phyloP scores from a whole-genome alignment of 2,888 invertebrate genomes.

The Mayetiola destructor region DNA sequence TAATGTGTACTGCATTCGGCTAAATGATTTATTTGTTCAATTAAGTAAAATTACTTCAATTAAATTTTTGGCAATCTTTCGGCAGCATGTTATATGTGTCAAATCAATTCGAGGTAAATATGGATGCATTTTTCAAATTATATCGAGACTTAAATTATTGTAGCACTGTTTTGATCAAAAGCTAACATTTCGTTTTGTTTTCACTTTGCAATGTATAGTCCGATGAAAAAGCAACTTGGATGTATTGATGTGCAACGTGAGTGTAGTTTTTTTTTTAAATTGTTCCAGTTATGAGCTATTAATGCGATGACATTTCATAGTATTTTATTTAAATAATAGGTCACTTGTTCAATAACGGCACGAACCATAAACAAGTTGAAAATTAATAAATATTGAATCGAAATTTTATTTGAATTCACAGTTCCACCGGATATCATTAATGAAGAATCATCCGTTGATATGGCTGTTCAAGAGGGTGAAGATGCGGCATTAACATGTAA shows the following conservation, averaged over 20 bases:
- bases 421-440: slow-evolving; percentile 69
- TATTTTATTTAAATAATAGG: background rate
- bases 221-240: slow-evolving; percentile 75
- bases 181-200: too few relatives aligned
- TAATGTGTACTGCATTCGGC: too few relatives aligned
- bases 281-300: background rate
- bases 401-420: slow-evolving; percentile 26
- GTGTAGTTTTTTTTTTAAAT: slow-evolving; percentile 23
- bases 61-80: too few relatives aligned
- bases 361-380: background rate
- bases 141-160: too few relatives aligned
- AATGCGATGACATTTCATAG: background rate
- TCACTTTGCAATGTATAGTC: too few relatives aligned
- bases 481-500: slow-evolving; percentile 61
- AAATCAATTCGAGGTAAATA: slow-evolving; percentile 84
- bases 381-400: background rate
- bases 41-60: too few relatives aligned
- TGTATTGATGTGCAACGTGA: slow-evolving; percentile 79
- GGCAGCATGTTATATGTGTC: slow-evolving; percentile 79
- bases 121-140: too few relatives aligned
- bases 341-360: too few relatives aligned
- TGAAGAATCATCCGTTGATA: slow-evolving; percentile 57
- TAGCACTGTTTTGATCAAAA: too few relatives aligned
- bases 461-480: slow-evolving; percentile 63
- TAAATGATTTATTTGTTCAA: too few relatives aligned